These are phyloP conservation scores for Dicyrtoma fusca DNA, from an alignment of 2,888 invertebrate genomes.

Conservation along the genomic window DNA sequence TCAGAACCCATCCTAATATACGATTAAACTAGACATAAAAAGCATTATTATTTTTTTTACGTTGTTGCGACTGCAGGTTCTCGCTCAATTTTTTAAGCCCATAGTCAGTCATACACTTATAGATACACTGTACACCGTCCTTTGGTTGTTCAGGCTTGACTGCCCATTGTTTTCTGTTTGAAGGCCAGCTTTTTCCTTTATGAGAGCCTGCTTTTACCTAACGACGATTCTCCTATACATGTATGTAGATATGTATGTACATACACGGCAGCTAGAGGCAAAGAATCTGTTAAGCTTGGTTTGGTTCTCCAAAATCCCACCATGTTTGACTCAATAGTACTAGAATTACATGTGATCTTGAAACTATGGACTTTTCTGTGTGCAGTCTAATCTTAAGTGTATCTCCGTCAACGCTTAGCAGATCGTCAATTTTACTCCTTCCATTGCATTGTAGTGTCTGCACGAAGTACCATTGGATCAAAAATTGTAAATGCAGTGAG, in stretches of 20 bases:
- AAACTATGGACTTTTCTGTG: no score
- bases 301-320: no score
- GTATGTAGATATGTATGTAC: background rate
- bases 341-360: no score
- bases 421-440: no score
- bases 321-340: no score
- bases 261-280: no score
- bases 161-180: constrained; percentile 34
- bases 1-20: constrained; percentile 22
- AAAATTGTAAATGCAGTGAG: no score
- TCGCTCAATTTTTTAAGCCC: background rate
- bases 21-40: constrained; percentile 27
- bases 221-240: background rate
- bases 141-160: constrained; percentile 28
- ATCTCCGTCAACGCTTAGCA: no score
- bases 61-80: background rate
- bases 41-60: constrained; percentile 21
- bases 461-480: no score
- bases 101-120: background rate
- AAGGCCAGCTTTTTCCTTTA: constrained; percentile 28
- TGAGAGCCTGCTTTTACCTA: background rate
- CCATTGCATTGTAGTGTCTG: no score
- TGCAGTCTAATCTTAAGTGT: no score
- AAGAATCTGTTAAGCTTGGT: no score
- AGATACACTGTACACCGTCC: background rate